Evolutionary conservation across 2,797 vertebrate species (phyloP).

Genomic region (Bradypodion ventrale): DNA sequence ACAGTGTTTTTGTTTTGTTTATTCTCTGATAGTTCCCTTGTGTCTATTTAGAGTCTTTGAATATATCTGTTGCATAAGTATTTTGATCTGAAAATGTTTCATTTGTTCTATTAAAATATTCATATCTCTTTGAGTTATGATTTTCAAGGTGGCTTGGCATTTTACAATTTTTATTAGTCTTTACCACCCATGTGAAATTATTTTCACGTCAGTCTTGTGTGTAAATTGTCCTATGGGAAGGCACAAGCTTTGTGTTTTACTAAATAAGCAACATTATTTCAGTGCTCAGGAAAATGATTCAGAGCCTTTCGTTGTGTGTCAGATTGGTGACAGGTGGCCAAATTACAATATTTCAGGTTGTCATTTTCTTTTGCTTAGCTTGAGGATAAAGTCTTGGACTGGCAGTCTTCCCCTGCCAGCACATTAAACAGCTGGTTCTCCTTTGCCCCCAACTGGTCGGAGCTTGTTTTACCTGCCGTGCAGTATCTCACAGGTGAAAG

Average conservation of each 20-base stretch:
- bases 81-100: not conserved
- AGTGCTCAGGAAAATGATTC: not conserved
- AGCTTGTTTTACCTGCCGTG: slow-evolving; percentile 89
- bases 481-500: slow-evolving; percentile 93
- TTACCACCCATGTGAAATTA: too few species aligned
- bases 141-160: not conserved
- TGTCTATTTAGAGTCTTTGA: too few species aligned
- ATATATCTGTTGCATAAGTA: not conserved
- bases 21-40: too few species aligned
- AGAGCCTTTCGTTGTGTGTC: not conserved
- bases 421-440: slow-evolving; percentile 94
- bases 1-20: too few species aligned
- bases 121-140: not conserved
- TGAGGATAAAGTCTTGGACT: slow-evolving; percentile 92
- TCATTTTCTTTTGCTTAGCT: slow-evolving; percentile 74
- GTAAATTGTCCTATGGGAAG: not conserved
- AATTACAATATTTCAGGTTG: not conserved
- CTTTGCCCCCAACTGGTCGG: slow-evolving; percentile 90
- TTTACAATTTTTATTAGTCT: not conserved
- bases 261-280: not conserved
- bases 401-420: slow-evolving; percentile 92
- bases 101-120: not conserved
- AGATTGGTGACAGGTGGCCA: not conserved
- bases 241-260: not conserved
- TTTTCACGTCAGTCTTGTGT: not conserved